Evolutionary conservation across 2,888 invertebrate genomes (phyloP).

Genomic region (Plemyria rubiginata): DNA sequence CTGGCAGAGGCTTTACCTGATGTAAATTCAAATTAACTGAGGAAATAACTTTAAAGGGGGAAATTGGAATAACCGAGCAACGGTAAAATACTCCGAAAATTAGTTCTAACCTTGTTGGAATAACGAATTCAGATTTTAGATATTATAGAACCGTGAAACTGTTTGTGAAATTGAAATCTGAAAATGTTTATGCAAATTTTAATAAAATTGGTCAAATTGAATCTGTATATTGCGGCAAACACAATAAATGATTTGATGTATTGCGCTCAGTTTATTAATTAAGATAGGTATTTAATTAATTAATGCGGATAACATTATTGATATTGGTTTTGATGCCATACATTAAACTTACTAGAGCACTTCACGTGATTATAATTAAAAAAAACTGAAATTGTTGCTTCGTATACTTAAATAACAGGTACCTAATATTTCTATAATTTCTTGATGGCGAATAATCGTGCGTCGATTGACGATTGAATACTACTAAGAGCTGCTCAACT

Average conservation of each 20-base stretch:
- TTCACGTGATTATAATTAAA: no score
- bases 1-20: conserved; percentile 5
- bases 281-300: conserved; percentile 26
- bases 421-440: no score
- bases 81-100: conserved; percentile 24
- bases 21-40: conserved; percentile 22
- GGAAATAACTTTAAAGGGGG: conserved; percentile 26
- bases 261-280: conserved; percentile 26
- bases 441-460: no score
- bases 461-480: no score
- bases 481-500: no score
- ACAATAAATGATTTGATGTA: conserved; percentile 34
- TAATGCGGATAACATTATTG: conserved; percentile 15
- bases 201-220: conserved; percentile 36
- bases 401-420: no score
- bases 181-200: conserved; percentile 39
- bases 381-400: no score
- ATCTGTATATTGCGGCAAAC: conserved; percentile 37
- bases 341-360: background rate
- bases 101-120: conserved; percentile 26
- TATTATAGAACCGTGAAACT: conserved; percentile 13
- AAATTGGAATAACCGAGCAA: conserved; percentile 8
- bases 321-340: background rate
- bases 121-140: conserved; percentile 19
- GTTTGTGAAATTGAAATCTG: conserved; percentile 19